Conservation (phyloP, 2,113 vertebrate genomes). For the Phoxinus phoxinus region DNA sequence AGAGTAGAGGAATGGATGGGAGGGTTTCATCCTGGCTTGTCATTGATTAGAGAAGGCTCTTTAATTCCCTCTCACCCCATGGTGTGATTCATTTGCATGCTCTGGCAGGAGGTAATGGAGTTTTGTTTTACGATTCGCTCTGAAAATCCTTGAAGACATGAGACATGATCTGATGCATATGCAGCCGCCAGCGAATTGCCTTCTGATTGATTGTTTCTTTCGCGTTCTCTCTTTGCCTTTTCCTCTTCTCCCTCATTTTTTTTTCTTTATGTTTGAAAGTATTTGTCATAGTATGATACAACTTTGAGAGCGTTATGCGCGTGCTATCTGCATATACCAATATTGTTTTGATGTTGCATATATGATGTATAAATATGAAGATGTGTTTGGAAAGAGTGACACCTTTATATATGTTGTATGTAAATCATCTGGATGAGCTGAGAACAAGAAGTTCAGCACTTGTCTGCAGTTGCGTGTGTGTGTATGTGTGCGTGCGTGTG, state of each 20-base stretch:
- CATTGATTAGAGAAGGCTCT: conserved; percentile 99
- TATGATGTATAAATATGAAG: conserved; percentile 49
- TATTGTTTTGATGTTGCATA: conserved; percentile 60
- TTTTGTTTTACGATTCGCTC: conserved; percentile 95
- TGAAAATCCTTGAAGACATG: conserved; percentile 97
- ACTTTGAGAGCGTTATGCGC: conserved; percentile 55
- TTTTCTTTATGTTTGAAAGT: conserved; percentile 57
- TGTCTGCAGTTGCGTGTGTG: too few species aligned
- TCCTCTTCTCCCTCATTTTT: conserved; percentile 59
- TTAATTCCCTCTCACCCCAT: conserved; percentile 97
- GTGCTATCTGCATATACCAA: conserved; percentile 55
- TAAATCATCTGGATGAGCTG: conserved; percentile 5
- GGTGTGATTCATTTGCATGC: conserved; percentile 99
- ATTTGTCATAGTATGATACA: conserved; percentile 48
- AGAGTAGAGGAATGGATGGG: conserved; percentile 84
- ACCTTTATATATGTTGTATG: conserved; percentile 49
- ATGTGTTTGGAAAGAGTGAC: conserved; percentile 53
- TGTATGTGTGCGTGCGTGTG: too few species aligned
- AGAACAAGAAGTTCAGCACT: background rate
- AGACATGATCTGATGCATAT: conserved; percentile 99
- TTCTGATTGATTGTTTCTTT: conserved; percentile 87
- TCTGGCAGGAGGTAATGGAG: conserved; percentile 99
- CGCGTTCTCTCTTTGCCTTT: conserved; percentile 54
- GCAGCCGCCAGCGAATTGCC: conserved; percentile 98
- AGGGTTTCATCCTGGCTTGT: conserved; percentile 97